phyloP scores from a whole-genome alignment of 2,888 invertebrate genomes.

The Caenorhabditis zanzibari region DNA sequence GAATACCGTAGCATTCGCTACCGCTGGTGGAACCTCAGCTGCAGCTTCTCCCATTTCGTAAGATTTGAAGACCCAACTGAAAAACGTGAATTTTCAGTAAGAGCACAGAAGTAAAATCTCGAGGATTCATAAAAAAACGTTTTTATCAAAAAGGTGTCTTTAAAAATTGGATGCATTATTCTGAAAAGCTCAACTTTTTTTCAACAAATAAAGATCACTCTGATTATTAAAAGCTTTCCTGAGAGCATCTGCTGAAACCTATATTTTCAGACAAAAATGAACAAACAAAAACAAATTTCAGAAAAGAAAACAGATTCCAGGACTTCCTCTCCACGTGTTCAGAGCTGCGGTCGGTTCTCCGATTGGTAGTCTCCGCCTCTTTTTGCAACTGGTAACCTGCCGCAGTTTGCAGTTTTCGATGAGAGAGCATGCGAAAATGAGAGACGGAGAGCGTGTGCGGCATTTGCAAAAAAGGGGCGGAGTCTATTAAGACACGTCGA shows the following conservation, averaged over 20 bases:
- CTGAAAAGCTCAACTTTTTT: too few relatives aligned
- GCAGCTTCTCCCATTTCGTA: conserved; percentile 71
- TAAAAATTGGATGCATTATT: too few relatives aligned
- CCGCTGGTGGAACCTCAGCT: conserved; percentile 60
- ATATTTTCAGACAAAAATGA: too few relatives aligned
- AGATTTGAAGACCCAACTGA: conserved; percentile 51
- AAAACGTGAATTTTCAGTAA: conserved; percentile 5
- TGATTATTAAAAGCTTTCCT: too few relatives aligned
- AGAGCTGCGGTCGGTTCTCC: conserved; percentile 12
- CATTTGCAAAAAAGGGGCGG: conserved; percentile 59
- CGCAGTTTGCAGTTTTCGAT: conserved; percentile 59
- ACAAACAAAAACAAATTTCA: conserved; percentile 8
- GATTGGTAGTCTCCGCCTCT: conserved; percentile 50
- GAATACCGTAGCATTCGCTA: conserved; percentile 72
- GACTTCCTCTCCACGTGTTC: conserved; percentile 58
- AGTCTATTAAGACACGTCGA: conserved; percentile 58
- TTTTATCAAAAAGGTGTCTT: too few relatives aligned
- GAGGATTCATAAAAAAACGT: too few relatives aligned
- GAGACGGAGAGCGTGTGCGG: conserved; percentile 50
- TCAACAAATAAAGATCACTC: too few relatives aligned
- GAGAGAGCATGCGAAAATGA: conserved; percentile 9
- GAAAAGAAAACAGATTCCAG: conserved; percentile 47
- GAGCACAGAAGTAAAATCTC: background rate
- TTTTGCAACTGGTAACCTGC: conserved; percentile 57
- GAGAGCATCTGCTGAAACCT: too few relatives aligned